Percentiles rank a stretch among this genome's conserved stretches.
phyloP scores from a whole-genome alignment of 2,113 vertebrate species.

The Corapipo altera region DNA sequence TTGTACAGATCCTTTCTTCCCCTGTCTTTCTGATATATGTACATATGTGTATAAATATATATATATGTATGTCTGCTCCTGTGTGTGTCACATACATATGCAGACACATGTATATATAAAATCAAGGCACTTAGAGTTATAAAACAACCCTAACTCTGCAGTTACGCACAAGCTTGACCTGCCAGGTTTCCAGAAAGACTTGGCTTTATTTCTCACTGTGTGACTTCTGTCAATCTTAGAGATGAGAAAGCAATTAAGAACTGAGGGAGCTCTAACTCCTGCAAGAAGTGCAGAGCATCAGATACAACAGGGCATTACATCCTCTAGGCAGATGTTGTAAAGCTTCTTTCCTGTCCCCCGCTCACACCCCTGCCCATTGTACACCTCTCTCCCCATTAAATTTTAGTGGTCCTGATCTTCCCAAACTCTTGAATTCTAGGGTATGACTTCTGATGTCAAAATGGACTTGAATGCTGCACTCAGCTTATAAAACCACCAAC shows the following conservation, averaged over 20 bases:
- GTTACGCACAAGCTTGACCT: constrained; percentile 40
- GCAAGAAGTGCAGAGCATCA: constrained; percentile 1
- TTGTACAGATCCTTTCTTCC: constrained; percentile 1
- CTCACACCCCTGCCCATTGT: not conserved
- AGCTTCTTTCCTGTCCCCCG: not conserved
- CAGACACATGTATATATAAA: not conserved
- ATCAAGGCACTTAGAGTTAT: constrained; percentile 9
- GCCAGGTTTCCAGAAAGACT: constrained; percentile 38
- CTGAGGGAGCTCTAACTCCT: not conserved
- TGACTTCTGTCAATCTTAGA: constrained; percentile 13
- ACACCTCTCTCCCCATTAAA: not conserved
- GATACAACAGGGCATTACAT: constrained; percentile 41
- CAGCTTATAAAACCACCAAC: constrained; percentile 9
- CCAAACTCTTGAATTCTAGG: constrained; percentile 39
- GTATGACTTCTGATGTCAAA: constrained; percentile 2
- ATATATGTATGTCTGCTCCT: not conserved
- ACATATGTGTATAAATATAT: not conserved
- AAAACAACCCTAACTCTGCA: not conserved
- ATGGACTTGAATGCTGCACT: constrained; percentile 41
- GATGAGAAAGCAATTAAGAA: not conserved
- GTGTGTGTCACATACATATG: not conserved
- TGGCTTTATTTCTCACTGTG: constrained; percentile 41
- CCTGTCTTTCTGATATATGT: not conserved
- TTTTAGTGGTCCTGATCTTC: constrained; percentile 29
- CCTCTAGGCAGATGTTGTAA: not conserved